phyloP scores from a whole-genome alignment of 2,888 invertebrate genomes.

The Nemapogon koenigi region DNA sequence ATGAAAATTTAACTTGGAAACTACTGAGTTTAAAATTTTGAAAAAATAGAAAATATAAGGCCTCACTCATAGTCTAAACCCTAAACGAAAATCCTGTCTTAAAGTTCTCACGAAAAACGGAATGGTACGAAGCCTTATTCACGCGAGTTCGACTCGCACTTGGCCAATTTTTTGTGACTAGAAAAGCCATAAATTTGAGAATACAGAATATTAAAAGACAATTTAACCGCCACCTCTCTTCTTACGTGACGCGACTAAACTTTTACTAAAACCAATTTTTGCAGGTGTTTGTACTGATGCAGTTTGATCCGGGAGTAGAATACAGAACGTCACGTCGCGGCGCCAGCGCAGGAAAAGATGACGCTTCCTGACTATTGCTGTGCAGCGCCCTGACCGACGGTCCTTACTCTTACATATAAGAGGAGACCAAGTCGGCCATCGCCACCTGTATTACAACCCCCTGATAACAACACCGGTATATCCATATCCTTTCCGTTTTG shows the following conservation, averaged over 20 bases:
- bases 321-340: conserved; percentile 85
- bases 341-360: conserved; percentile 73
- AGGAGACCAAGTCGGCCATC: conserved; percentile 35
- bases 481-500: neutral
- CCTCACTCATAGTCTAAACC: no score
- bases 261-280: no score
- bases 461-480: neutral
- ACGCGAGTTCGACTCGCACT: no score
- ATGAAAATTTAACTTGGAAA: no score
- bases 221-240: neutral
- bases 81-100: no score
- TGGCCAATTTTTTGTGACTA: no score
- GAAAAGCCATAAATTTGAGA: no score
- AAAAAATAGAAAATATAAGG: no score
- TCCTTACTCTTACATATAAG: conserved; percentile 94
- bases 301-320: conserved; percentile 97
- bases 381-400: conserved; percentile 99
- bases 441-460: conserved; percentile 5
- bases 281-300: conserved; percentile 97
- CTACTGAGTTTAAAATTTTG: no score
- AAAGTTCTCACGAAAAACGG: no score
- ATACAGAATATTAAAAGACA: no score
- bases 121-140: no score
- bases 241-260: neutral
- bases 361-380: conserved; percentile 98